phyloP scores from a whole-genome alignment of 2,888 invertebrate genomes.

The Rosalia funebris region DNA sequence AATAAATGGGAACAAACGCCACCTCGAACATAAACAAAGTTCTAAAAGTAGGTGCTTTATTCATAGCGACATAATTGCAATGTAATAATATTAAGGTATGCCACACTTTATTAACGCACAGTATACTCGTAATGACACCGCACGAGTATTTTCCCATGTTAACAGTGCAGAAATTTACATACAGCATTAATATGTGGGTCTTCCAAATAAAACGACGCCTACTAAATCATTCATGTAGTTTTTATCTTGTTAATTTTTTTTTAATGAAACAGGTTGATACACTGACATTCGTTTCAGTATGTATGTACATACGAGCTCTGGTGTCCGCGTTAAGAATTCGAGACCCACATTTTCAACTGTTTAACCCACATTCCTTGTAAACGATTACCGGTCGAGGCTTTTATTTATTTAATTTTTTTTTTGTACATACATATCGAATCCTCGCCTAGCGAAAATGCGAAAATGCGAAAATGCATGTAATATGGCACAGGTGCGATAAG shows the following conservation, averaged over 20 bases:
- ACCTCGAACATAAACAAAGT: no score
- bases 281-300: neutral
- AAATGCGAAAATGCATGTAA: conserved; percentile 23
- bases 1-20: no score
- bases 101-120: no score
- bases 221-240: neutral
- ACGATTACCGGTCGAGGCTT: conserved; percentile 29
- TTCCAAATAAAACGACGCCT: neutral
- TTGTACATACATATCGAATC: no score
- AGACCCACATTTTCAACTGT: conserved; percentile 39
- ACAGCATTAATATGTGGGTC: neutral
- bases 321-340: conserved; percentile 24
- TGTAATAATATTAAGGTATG: no score
- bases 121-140: no score
- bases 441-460: no score
- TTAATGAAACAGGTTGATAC: conserved; percentile 20
- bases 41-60: no score
- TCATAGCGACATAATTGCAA: no score
- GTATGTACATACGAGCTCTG: conserved; percentile 6
- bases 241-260: conserved; percentile 4
- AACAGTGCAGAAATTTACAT: neutral
- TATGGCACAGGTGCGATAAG: conserved; percentile 13
- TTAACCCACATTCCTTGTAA: conserved; percentile 39
- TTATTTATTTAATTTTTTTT: no score
- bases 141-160: no score